These are phyloP conservation scores for Neogale vison DNA, from an alignment of 2,113 vertebrate genomes.

Conservation along the genomic window DNA sequence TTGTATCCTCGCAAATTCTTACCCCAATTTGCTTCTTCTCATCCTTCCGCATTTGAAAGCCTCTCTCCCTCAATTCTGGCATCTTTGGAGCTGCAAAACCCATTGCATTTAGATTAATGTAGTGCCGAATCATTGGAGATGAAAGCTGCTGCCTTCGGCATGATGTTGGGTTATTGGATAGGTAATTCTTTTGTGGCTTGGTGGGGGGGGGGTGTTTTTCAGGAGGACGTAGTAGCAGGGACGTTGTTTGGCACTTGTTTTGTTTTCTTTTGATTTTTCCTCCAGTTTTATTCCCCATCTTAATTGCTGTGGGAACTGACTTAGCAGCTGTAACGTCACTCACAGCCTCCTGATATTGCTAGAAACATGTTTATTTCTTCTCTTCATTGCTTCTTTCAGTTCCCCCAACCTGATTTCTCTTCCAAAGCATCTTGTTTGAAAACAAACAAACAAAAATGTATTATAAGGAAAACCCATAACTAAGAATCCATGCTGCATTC, in stretches of 20 bases:
- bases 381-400: constrained; percentile 47
- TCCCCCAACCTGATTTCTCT: constrained; percentile 45
- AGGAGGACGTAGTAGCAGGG: background rate
- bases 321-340: constrained; percentile 43
- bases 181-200: background rate
- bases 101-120: constrained; percentile 25
- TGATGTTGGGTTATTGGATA: background rate
- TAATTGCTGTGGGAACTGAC: constrained; percentile 60
- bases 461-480: constrained; percentile 57
- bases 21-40: constrained; percentile 9
- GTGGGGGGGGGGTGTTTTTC: background rate
- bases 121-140: constrained; percentile 21
- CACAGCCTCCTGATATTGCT: constrained; percentile 13
- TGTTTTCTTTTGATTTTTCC: constrained; percentile 39
- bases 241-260: background rate
- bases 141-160: constrained; percentile 8
- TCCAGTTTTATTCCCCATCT: constrained; percentile 45
- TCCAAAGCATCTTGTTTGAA: constrained; percentile 57
- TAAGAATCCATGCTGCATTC: constrained; percentile 53
- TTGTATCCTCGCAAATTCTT: background rate
- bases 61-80: background rate
- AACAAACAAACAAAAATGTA: constrained; percentile 52
- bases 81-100: constrained; percentile 50
- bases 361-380: constrained; percentile 54
- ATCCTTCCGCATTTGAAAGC: background rate